A percentile compares a stretch with the other conserved stretches of the same genome.
phyloP scores from a whole-genome alignment of 2,888 invertebrate genomes.

The Rhingia rostrata region DNA sequence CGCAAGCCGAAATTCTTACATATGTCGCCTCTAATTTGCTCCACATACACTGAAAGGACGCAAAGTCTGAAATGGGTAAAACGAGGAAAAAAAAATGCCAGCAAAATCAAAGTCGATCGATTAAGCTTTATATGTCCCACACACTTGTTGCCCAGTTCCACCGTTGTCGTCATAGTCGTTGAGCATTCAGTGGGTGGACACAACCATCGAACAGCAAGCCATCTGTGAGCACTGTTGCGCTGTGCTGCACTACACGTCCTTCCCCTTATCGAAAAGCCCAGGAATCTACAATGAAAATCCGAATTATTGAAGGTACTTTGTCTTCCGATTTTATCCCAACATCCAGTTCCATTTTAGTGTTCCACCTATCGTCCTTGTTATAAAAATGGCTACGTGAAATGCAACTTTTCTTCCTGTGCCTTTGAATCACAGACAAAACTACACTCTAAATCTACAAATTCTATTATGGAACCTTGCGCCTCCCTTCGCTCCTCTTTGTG shows the following conservation, averaged over 20 bases:
- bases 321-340: slow-evolving; percentile 67
- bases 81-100: slow-evolving; percentile 14
- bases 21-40: slow-evolving; percentile 25
- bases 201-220: not conserved
- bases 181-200: slow-evolving; percentile 54
- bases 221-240: slow-evolving; percentile 41
- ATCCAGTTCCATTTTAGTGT: slow-evolving; percentile 51
- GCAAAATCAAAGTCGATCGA: slow-evolving; percentile 62
- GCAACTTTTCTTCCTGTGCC: slow-evolving; percentile 47
- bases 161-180: slow-evolving; percentile 15
- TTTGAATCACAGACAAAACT: slow-evolving; percentile 32
- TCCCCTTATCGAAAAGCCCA: not conserved
- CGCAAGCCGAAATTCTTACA: not conserved
- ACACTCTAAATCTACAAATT: slow-evolving; percentile 57
- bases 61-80: not conserved
- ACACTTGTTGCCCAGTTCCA: slow-evolving; percentile 56
- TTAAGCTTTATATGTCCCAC: slow-evolving; percentile 38
- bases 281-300: slow-evolving; percentile 47
- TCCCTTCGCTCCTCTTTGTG: slow-evolving; percentile 13
- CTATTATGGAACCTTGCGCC: slow-evolving; percentile 51
- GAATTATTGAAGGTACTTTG: slow-evolving; percentile 66
- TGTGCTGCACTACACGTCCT: not conserved
- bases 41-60: slow-evolving; percentile 14
- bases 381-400: slow-evolving; percentile 42
- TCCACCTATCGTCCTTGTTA: slow-evolving; percentile 39